These are phyloP conservation scores for Calameuta pallipes DNA, from an alignment of 2,888 invertebrate species.

Conservation along the genomic window DNA sequence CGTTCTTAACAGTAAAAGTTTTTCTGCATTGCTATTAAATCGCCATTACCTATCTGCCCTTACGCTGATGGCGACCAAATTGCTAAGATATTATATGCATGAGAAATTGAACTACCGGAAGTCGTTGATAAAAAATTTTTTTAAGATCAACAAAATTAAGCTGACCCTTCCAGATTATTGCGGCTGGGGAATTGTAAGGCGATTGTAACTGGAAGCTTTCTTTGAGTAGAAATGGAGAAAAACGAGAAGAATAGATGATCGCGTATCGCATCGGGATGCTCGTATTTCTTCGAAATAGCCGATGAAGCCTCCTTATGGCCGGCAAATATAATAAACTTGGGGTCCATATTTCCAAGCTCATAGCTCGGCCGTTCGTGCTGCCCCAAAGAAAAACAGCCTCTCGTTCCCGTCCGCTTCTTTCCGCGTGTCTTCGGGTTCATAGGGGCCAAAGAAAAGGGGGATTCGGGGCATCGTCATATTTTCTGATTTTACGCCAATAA, in stretches of 20 bases:
- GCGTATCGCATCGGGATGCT: conserved; percentile 43
- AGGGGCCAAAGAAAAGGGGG: conserved; percentile 38
- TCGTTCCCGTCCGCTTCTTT: conserved; percentile 12
- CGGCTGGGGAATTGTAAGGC: not conserved
- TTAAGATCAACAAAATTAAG: not conserved
- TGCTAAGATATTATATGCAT: not conserved
- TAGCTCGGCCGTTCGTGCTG: conserved; percentile 44
- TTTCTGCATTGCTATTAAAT: not conserved
- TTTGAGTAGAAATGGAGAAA: not conserved
- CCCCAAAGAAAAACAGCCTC: conserved; percentile 49
- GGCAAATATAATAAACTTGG: conserved; percentile 64
- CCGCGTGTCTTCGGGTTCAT: conserved; percentile 25
- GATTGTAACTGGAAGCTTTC: not conserved
- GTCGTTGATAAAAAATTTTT: not conserved
- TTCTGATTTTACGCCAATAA: conserved; percentile 67
- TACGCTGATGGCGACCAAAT: not conserved
- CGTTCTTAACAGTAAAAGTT: not conserved
- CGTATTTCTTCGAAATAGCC: conserved; percentile 60
- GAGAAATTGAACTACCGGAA: not conserved
- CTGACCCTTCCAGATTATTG: not conserved
- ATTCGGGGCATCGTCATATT: conserved; percentile 56
- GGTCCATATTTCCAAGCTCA: conserved; percentile 63
- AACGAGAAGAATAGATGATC: conserved; percentile 30
- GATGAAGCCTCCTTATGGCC: conserved; percentile 63
- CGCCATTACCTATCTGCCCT: not conserved